A percentile compares a stretch with the other conserved stretches of the same genome.
phyloP scores from a whole-genome alignment of 2,113 vertebrate species.

The Meriones unguiculatus region DNA sequence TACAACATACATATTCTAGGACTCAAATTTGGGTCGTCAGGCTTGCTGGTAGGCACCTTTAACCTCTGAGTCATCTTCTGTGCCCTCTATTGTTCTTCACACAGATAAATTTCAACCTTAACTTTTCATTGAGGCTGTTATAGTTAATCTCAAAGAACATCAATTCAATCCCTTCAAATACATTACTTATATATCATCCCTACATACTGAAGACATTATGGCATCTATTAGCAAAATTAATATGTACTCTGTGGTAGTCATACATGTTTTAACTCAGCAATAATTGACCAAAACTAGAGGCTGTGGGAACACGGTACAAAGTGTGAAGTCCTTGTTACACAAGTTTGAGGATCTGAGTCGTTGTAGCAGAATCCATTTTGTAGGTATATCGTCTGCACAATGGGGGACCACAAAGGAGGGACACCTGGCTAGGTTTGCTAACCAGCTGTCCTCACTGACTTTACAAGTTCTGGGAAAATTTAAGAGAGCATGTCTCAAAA shows the following conservation, averaged over 20 bases:
- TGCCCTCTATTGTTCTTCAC: background rate
- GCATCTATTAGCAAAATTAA: background rate
- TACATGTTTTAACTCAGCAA: background rate
- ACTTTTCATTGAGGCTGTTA: background rate
- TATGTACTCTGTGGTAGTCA: background rate
- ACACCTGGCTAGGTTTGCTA: too few species aligned
- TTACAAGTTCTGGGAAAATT: background rate
- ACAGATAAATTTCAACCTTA: background rate
- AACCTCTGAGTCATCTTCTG: background rate
- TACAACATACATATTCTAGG: background rate
- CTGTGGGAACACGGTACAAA: background rate
- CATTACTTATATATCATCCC: too few species aligned
- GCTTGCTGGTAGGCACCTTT: background rate
- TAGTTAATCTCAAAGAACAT: background rate
- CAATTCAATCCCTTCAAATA: background rate
- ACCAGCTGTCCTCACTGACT: background rate
- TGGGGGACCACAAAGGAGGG: background rate
- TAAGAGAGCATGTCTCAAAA: background rate
- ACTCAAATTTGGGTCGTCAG: background rate
- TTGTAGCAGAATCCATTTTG: background rate
- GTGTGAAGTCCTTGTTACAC: background rate
- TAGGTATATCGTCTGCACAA: background rate
- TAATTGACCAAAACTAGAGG: too few species aligned
- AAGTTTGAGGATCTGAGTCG: background rate
- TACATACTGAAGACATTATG: background rate